Conservation (phyloP, 2,888 invertebrate species). For the Baronia brevicornis region DNA sequence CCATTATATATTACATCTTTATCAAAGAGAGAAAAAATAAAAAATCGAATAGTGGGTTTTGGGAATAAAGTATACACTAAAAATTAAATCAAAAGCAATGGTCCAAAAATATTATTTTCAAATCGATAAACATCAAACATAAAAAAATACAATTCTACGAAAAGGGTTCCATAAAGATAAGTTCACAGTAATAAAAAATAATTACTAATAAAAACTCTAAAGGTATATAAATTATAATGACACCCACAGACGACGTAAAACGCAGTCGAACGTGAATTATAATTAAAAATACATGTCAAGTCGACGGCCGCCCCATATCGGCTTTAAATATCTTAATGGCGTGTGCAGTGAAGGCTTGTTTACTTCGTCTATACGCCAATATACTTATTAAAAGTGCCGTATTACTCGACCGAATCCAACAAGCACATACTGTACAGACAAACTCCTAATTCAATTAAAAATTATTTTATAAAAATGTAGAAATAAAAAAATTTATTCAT, state of each 20-base stretch:
- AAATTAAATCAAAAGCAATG: too few relatives aligned
- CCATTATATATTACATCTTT: too few relatives aligned
- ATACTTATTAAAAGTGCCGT: conserved; percentile 5
- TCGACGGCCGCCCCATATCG: conserved; percentile 37
- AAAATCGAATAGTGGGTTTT: too few relatives aligned
- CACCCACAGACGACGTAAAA: conserved; percentile 6
- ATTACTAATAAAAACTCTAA: conserved; percentile 8
- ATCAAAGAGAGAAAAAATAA: too few relatives aligned
- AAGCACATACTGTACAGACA: conserved; percentile 29
- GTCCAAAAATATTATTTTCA: too few relatives aligned
- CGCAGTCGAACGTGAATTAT: conserved; percentile 10
- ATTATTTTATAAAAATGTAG: too few relatives aligned
- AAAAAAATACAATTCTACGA: too few relatives aligned
- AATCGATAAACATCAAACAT: too few relatives aligned
- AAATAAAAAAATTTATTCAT: too few relatives aligned
- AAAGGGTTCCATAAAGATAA: conserved; percentile 3
- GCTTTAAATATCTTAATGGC: conserved; percentile 54
- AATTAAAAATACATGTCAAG: conserved; percentile 38
- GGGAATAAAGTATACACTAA: too few relatives aligned
- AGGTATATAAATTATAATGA: conserved; percentile 12
- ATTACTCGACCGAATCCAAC: conserved; percentile 12
- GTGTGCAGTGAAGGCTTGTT: conserved; percentile 55
- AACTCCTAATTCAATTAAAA: not conserved
- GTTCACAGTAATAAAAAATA: conserved; percentile 3
- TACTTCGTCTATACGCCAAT: conserved; percentile 36